phyloP scores from a whole-genome alignment of 2,113 vertebrate species.

The Jaculus jaculus region DNA sequence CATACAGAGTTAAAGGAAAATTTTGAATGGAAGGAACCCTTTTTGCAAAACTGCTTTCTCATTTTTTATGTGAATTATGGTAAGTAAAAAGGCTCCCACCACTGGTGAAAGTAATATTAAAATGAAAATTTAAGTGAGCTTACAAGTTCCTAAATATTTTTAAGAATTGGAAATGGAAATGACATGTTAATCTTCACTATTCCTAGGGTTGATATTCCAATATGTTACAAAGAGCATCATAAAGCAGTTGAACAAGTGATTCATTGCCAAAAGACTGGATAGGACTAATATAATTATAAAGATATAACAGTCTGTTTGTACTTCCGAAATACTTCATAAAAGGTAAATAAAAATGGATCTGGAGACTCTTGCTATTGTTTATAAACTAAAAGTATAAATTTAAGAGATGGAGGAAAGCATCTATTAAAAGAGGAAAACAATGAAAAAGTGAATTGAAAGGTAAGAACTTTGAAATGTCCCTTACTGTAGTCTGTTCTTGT shows the following conservation, averaged over 20 bases:
- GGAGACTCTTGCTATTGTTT: not conserved
- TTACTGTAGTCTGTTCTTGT: not conserved
- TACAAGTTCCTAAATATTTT: constrained; percentile 23
- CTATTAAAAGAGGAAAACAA: not conserved
- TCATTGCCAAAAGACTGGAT: constrained; percentile 8
- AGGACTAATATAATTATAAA: constrained; percentile 32
- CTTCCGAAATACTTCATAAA: not conserved
- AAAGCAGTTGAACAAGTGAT: not conserved
- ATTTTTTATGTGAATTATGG: not conserved
- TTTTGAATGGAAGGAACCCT: constrained; percentile 12
- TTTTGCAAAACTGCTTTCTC: constrained; percentile 20
- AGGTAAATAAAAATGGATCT: not conserved
- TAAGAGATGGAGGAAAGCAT: not conserved
- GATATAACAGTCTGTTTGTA: not conserved
- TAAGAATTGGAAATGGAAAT: constrained; percentile 22
- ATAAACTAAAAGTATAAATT: not conserved
- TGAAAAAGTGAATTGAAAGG: not conserved
- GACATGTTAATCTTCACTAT: not conserved
- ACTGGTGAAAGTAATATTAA: not conserved
- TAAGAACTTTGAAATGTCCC: not conserved
- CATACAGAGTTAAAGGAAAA: constrained; percentile 6
- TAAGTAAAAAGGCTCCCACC: not conserved
- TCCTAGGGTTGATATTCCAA: not conserved
- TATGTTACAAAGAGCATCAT: not conserved
- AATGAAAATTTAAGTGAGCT: constrained; percentile 8